phyloP scores from a whole-genome alignment of 1,140 invertebrate genomes.

The Wasmannia auropunctata region DNA sequence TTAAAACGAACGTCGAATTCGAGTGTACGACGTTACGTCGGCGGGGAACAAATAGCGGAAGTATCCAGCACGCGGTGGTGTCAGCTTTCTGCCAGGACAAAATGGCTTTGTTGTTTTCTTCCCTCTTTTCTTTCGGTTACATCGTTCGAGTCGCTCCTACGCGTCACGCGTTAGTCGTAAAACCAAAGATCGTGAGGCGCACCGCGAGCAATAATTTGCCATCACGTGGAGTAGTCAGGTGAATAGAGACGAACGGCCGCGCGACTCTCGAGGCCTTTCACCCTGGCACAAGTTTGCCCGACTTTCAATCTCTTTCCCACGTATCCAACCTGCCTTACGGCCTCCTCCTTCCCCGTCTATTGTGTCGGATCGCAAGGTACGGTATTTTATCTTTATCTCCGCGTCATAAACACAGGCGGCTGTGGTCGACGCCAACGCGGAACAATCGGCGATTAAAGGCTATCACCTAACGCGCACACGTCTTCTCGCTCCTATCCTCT shows the following conservation, averaged over 20 bases:
- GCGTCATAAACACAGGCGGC: slow-evolving; percentile 29
- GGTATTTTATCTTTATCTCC: slow-evolving; percentile 51
- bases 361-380: slow-evolving; percentile 53
- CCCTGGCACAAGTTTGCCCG: slow-evolving; percentile 69
- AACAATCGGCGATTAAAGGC: slow-evolving; percentile 55
- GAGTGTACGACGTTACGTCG: background rate
- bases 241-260: slow-evolving; percentile 71
- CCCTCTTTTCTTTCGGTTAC: background rate
- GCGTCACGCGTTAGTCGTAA: background rate
- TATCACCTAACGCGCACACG: slow-evolving; percentile 11
- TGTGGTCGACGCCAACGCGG: slow-evolving; percentile 9
- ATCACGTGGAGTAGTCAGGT: slow-evolving; percentile 64
- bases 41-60: background rate
- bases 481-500: background rate
- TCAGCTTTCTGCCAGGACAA: slow-evolving; percentile 2
- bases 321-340: slow-evolving; percentile 63
- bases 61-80: background rate
- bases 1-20: slow-evolving; percentile 23
- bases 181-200: slow-evolving; percentile 38
- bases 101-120: background rate
- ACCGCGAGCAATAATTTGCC: slow-evolving; percentile 60
- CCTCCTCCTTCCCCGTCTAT: slow-evolving; percentile 23
- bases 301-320: slow-evolving; percentile 78
- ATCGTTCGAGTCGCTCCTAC: background rate
- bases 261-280: slow-evolving; percentile 78